phyloP scores from a whole-genome alignment of 2,797 vertebrate genomes.

The Acanthurus leucopareius region DNA sequence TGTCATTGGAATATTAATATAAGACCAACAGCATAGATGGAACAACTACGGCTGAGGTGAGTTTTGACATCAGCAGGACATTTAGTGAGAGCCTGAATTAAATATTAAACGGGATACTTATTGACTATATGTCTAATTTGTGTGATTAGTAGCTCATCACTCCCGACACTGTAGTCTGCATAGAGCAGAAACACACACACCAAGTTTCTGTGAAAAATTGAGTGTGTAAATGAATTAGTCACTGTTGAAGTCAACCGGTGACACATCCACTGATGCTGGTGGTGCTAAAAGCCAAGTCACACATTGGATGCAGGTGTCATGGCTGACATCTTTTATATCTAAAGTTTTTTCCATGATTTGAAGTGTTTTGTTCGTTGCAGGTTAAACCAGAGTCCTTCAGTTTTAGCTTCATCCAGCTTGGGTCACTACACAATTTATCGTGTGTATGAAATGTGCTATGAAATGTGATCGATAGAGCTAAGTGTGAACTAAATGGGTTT shows the following conservation, averaged over 20 bases:
- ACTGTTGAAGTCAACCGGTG: not conserved
- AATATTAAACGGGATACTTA: not conserved
- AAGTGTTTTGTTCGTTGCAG: not conserved
- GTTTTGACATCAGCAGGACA: not conserved
- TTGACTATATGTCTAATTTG: not conserved
- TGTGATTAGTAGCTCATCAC: too few species aligned
- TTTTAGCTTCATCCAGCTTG: not conserved
- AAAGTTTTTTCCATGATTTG: not conserved
- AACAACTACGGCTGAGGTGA: not conserved
- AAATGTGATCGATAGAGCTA: not conserved
- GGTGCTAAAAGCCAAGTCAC: slow-evolving; percentile 18
- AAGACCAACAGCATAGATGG: not conserved
- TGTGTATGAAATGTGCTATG: not conserved
- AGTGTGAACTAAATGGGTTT: not conserved
- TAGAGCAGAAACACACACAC: not conserved
- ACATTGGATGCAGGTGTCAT: not conserved
- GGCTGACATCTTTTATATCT: not conserved
- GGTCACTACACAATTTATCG: not conserved
- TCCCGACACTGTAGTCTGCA: not conserved
- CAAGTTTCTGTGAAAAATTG: not conserved
- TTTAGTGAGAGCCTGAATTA: not conserved
- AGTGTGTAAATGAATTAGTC: not conserved
- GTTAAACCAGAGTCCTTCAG: not conserved
- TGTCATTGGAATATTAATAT: not conserved
- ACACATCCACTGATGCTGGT: not conserved